phyloP scores from a whole-genome alignment of 2,888 invertebrate species.

The Stratiomys singularior region DNA sequence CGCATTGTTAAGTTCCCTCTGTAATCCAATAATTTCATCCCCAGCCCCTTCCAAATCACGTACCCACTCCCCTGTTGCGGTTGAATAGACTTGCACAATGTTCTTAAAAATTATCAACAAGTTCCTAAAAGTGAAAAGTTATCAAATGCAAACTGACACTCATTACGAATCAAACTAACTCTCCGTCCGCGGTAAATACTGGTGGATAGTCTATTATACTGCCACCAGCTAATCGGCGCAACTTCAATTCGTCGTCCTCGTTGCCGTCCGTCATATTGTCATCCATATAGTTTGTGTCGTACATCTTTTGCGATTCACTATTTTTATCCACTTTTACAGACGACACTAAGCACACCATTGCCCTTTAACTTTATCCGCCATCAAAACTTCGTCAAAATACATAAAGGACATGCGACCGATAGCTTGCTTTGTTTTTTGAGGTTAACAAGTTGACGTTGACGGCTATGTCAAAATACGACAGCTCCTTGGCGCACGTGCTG shows the following conservation, averaged over 20 bases:
- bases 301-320: background rate
- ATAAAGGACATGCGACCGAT: background rate
- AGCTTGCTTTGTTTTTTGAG: constrained; percentile 25
- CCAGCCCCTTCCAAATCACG: constrained; percentile 69
- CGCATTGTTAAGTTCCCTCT: constrained; percentile 65
- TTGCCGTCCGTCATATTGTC: constrained; percentile 54
- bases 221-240: constrained; percentile 72
- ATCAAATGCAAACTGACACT: background rate
- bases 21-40: constrained; percentile 68
- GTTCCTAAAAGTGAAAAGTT: constrained; percentile 64
- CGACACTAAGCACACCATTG: constrained; percentile 47
- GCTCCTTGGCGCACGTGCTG: background rate
- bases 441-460: constrained; percentile 27
- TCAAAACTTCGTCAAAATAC: background rate
- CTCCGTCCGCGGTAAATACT: constrained; percentile 71
- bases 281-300: background rate
- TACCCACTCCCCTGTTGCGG: constrained; percentile 73
- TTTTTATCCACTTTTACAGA: constrained; percentile 17
- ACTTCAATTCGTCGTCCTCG: constrained; percentile 64
- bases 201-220: constrained; percentile 72
- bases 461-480: constrained; percentile 8
- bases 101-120: constrained; percentile 72
- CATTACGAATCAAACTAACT: constrained; percentile 65
- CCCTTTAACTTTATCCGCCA: background rate
- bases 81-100: constrained; percentile 72